phyloP scores from a whole-genome alignment of 2,797 vertebrate genomes.

The Phrynocephalus forsythii region DNA sequence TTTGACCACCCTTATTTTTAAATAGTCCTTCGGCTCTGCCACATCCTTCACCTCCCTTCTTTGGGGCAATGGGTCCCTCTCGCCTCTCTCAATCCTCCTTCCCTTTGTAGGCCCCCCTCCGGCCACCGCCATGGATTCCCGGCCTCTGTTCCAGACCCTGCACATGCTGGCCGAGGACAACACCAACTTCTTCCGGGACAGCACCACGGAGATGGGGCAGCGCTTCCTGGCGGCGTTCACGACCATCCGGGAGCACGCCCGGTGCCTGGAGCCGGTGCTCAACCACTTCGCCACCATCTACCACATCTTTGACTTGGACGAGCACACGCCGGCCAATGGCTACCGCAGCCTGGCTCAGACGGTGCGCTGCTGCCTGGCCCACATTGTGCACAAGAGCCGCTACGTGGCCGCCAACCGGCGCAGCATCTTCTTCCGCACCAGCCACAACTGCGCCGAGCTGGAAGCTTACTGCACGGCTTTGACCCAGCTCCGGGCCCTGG shows the following conservation, averaged over 20 bases:
- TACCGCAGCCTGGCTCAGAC: constrained; percentile 93
- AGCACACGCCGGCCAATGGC: constrained; percentile 89
- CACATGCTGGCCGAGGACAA: constrained; percentile 89
- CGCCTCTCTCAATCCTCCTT: no score
- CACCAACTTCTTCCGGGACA: constrained; percentile 83
- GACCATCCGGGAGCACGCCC: constrained; percentile 85
- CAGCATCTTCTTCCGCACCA: constrained; percentile 90
- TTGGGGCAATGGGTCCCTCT: background rate
- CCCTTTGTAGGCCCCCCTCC: constrained; percentile 54
- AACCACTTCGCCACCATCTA: constrained; percentile 82
- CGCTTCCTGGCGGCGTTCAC: constrained; percentile 82
- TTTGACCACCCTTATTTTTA: no score
- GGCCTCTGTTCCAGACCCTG: constrained; percentile 85
- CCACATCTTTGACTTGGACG: constrained; percentile 91
- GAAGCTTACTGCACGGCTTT: constrained; percentile 91
- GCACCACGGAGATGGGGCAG: constrained; percentile 78
- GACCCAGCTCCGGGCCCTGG: constrained; percentile 89
- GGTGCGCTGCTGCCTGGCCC: constrained; percentile 88
- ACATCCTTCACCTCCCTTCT: no score
- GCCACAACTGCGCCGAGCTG: constrained; percentile 89
- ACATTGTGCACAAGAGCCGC: constrained; percentile 91
- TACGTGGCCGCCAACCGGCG: constrained; percentile 87
- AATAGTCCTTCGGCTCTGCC: background rate
- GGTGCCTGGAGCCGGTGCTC: constrained; percentile 84
- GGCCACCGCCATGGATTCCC: constrained; percentile 88